These are phyloP conservation scores for Hormiphora californensis DNA, from an alignment of 37 sponge, comb jelly and placozoan species.

Conservation along the genomic window DNA sequence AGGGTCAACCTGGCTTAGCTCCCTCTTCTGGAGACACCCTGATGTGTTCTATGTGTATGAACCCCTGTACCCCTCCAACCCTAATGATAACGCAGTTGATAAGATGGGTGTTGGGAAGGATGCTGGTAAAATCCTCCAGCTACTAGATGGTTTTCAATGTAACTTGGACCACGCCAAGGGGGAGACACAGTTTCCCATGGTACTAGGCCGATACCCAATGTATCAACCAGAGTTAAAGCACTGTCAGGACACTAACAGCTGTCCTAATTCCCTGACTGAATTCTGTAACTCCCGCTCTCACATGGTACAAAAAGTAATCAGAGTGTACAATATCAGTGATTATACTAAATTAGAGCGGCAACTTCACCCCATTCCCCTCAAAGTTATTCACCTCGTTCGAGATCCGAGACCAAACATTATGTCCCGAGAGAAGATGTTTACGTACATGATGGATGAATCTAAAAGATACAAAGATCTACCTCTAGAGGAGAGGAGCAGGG, in stretches of 20 bases:
- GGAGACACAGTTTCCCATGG: slow-evolving; percentile 29
- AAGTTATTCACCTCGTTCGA: not conserved
- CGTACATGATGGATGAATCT: not conserved
- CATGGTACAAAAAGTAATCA: slow-evolving; percentile 9
- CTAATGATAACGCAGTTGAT: not conserved
- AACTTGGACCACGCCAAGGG: not conserved
- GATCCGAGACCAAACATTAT: not conserved
- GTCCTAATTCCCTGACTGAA: not conserved
- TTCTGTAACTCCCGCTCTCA: not conserved
- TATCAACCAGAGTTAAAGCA: slow-evolving; percentile 9
- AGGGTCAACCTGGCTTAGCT: slow-evolving; percentile 23
- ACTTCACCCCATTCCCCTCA: not conserved
- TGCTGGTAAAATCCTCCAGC: not conserved
- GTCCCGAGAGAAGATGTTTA: slow-evolving; percentile 6
- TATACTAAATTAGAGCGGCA: not conserved
- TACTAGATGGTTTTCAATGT: not conserved
- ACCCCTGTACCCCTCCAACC: not conserved
- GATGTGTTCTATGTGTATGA: slow-evolving; percentile 31
- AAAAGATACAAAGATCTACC: not conserved
- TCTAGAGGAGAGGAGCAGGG: not conserved
- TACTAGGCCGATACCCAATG: not conserved
- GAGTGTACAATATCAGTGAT: not conserved
- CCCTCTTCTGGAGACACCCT: slow-evolving; percentile 14
- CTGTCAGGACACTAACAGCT: not conserved
- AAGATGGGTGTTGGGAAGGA: not conserved